These are phyloP conservation scores for Meta bourneti DNA, from an alignment of 2,888 invertebrate species.

Conservation along the genomic window DNA sequence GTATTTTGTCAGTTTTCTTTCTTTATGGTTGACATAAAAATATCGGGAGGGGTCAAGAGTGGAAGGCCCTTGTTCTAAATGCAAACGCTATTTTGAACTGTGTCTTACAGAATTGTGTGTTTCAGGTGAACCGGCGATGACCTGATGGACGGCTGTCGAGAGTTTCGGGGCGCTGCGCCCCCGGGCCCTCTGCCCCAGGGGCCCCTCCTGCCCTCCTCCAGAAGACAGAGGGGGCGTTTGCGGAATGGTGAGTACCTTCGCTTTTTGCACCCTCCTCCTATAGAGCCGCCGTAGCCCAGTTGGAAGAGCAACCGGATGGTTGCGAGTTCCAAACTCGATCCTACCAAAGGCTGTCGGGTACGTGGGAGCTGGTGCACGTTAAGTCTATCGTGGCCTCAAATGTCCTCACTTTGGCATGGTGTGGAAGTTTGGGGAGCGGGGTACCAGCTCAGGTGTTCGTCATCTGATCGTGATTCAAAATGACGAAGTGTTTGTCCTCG, in stretches of 20 bases:
- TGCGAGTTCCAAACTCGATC: too few species aligned
- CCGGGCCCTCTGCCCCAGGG: constrained; percentile 19
- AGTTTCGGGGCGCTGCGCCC: constrained; percentile 7
- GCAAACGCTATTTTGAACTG: not conserved
- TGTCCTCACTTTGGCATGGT: too few species aligned
- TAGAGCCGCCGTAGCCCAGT: too few species aligned
- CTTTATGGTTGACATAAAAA: not conserved
- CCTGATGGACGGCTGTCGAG: constrained; percentile 60
- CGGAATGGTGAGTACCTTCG: constrained; percentile 2
- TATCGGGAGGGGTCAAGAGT: not conserved
- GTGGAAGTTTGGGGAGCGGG: too few species aligned
- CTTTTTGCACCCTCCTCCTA: not conserved
- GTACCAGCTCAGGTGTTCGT: too few species aligned
- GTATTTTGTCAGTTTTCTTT: too few species aligned
- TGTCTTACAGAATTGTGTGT: not conserved
- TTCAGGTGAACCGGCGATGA: not conserved
- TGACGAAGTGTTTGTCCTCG: too few species aligned
- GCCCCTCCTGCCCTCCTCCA: constrained; percentile 6
- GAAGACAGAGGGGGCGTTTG: constrained; percentile 6
- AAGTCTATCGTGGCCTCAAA: too few species aligned
- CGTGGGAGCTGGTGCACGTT: too few species aligned
- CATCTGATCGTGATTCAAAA: too few species aligned
- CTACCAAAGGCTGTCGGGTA: too few species aligned
- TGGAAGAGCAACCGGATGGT: too few species aligned
- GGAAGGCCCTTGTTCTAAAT: not conserved